Percentiles rank a stretch among this genome's conserved stretches.
These are phyloP conservation scores for Megaceryle alcyon DNA, from an alignment of 2,797 vertebrate species.

Conservation along the genomic window DNA sequence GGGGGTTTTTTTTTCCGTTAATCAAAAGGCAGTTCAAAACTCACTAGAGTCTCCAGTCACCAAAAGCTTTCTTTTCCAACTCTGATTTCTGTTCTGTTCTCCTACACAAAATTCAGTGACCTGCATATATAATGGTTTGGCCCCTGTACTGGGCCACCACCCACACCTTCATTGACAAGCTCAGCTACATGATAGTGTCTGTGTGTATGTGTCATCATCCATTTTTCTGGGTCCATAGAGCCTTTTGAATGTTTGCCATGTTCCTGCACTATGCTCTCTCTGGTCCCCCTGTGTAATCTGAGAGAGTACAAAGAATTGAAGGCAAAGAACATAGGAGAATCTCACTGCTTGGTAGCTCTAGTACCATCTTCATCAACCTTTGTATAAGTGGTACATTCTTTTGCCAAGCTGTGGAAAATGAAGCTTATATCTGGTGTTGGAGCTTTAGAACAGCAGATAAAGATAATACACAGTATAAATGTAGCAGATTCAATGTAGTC, in stretches of 20 bases:
- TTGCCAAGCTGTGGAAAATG: neutral
- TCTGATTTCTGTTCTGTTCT: neutral
- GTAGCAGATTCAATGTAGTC: neutral
- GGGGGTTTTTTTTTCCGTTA: neutral
- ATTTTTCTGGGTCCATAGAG: neutral
- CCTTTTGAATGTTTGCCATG: neutral
- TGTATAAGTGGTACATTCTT: neutral
- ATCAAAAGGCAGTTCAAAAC: neutral
- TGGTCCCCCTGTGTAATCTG: neutral
- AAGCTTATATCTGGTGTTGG: neutral
- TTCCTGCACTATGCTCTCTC: neutral
- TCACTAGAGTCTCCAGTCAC: neutral
- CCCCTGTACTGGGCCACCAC: neutral
- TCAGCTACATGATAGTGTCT: neutral
- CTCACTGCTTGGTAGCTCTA: neutral
- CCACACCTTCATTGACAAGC: neutral
- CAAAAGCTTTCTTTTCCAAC: neutral
- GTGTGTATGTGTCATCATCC: neutral
- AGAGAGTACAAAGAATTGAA: neutral
- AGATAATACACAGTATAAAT: neutral
- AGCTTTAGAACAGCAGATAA: neutral
- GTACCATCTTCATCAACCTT: neutral
- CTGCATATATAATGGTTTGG: neutral
- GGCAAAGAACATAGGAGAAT: neutral
- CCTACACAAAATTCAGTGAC: neutral